These are phyloP conservation scores for Volucella bombylans DNA, from an alignment of 2,888 invertebrate species.

Conservation along the genomic window DNA sequence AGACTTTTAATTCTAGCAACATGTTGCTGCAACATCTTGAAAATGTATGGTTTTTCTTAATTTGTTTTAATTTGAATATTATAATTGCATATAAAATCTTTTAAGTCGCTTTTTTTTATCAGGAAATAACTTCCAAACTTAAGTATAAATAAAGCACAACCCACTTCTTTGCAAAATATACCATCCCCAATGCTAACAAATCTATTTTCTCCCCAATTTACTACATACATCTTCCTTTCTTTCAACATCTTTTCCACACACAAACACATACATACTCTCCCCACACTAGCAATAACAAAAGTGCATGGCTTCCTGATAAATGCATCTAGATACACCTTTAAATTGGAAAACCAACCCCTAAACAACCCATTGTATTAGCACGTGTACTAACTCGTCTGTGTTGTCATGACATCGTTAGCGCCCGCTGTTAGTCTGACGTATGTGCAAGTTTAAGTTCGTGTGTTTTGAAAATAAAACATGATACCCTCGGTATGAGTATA, in stretches of 20 bases:
- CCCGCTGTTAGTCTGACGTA: constrained; percentile 74
- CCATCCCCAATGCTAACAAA: background rate
- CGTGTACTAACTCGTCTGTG: constrained; percentile 70
- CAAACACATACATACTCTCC: background rate
- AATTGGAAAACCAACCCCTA: constrained; percentile 73
- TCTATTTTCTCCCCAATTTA: constrained; percentile 31
- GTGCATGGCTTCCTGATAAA: constrained; percentile 61
- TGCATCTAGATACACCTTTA: constrained; percentile 73
- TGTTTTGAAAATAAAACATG: constrained; percentile 68
- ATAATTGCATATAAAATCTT: no score
- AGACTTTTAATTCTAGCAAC: background rate
- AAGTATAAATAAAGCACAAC: no score
- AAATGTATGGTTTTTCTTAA: background rate
- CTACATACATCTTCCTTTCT: constrained; percentile 49
- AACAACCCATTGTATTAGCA: constrained; percentile 70
- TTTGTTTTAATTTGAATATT: background rate
- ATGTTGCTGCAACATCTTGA: constrained; percentile 27
- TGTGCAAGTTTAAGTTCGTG: constrained; percentile 74
- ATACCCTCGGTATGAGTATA: constrained; percentile 32
- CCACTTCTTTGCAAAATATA: no score
- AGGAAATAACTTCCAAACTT: no score
- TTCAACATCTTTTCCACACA: constrained; percentile 50
- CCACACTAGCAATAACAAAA: constrained; percentile 27
- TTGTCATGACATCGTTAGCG: constrained; percentile 74
- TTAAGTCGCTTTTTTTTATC: no score